These are phyloP conservation scores for Hypocryptadius cinnamomeus DNA, from an alignment of 2,113 vertebrate species.

Conservation along the genomic window DNA sequence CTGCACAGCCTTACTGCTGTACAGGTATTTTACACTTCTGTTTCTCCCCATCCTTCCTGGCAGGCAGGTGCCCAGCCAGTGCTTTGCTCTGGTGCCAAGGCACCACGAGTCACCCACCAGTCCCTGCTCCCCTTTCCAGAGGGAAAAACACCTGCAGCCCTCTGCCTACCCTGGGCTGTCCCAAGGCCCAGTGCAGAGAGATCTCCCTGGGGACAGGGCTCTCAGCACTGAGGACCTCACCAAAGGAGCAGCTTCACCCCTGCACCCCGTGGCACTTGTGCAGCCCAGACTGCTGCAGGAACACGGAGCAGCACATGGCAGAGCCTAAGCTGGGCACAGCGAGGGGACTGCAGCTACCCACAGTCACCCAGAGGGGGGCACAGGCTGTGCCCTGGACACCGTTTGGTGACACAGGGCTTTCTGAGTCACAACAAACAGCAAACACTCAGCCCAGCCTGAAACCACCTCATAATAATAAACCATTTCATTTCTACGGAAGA, in stretches of 20 bases:
- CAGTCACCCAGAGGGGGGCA: accelerated
- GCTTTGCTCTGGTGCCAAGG: not conserved
- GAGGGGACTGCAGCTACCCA: not conserved
- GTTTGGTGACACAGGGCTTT: accelerated
- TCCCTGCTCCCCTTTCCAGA: not conserved
- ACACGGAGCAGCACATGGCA: accelerated
- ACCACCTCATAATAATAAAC: not conserved
- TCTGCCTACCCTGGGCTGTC: not conserved
- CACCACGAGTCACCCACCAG: not conserved
- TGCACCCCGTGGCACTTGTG: accelerated
- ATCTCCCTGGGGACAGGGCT: not conserved
- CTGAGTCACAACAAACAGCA: accelerated
- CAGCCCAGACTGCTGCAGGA: accelerated
- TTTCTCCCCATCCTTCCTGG: not conserved
- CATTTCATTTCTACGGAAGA: not conserved
- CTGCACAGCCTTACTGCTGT: not conserved
- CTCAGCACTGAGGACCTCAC: not conserved
- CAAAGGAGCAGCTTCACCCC: not conserved
- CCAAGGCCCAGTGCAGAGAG: accelerated
- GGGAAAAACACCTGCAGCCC: not conserved
- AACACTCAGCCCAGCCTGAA: not conserved
- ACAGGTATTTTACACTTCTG: too few species aligned
- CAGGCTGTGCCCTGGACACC: not conserved
- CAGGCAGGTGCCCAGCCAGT: not conserved
- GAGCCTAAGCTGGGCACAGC: not conserved